Percentiles rank a stretch among this genome's conserved stretches.
Evolutionary conservation across 2,888 invertebrate genomes (phyloP).

Genomic region (Volucella zonaria): DNA sequence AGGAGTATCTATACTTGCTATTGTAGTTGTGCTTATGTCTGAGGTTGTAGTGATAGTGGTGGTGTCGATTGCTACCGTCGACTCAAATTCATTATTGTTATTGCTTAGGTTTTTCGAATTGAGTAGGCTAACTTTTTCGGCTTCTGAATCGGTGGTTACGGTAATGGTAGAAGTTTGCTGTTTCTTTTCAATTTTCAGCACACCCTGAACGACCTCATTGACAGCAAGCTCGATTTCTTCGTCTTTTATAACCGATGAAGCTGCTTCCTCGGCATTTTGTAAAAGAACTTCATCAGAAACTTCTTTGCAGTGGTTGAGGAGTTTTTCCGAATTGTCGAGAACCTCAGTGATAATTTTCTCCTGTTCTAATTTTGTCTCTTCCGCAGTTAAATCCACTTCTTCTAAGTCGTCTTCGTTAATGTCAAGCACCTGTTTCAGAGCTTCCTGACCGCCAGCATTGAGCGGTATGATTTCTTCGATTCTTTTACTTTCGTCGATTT

Average conservation of each 20-base stretch:
- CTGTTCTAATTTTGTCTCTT: constrained; percentile 80
- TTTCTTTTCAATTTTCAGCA: constrained; percentile 82
- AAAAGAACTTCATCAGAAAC: constrained; percentile 78
- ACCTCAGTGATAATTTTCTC: constrained; percentile 84
- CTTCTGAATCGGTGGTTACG: constrained; percentile 65
- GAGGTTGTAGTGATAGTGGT: constrained; percentile 74
- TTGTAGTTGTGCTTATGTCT: constrained; percentile 47
- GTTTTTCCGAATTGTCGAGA: constrained; percentile 83
- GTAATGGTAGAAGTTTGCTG: constrained; percentile 67
- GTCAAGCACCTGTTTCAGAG: constrained; percentile 82
- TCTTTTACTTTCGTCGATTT: constrained; percentile 24
- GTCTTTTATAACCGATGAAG: constrained; percentile 83
- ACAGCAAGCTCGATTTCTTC: constrained; percentile 84
- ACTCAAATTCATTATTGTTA: constrained; percentile 73
- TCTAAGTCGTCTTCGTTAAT: constrained; percentile 79
- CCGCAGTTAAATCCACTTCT: constrained; percentile 77
- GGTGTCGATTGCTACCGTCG: constrained; percentile 54
- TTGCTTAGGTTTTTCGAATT: constrained; percentile 81
- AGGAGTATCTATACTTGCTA: constrained; percentile 18
- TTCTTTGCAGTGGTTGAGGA: constrained; percentile 82
- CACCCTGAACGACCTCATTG: constrained; percentile 84
- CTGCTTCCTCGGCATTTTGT: constrained; percentile 76
- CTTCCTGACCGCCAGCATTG: constrained; percentile 78
- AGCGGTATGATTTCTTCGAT: constrained; percentile 74
- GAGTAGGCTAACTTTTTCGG: constrained; percentile 78